Base-by-base conservation (phyloP, 1,140 invertebrate genomes). In the Drosophila rufa region DNA sequence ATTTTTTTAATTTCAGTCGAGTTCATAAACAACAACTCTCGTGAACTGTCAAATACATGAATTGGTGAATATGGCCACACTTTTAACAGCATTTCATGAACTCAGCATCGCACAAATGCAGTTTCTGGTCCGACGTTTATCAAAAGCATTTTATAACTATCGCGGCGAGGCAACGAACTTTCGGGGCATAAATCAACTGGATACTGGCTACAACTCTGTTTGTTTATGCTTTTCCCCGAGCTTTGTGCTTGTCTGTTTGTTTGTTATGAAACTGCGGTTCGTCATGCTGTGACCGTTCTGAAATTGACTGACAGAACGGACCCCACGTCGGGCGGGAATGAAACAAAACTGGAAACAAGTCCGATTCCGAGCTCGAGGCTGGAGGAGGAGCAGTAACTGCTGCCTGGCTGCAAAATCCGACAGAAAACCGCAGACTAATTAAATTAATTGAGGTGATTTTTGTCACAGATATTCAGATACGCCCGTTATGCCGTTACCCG, bases 361-460 rank as follows among this genome's bases (percentile, higher is more conserved):
- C 3, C 51, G 12, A 38, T 12, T 55, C 51, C 8, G 6, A 25
- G 47, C 47, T 27, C 8, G 14, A n/a, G 47, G 19, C 12, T 6
- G 56, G 51, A 71, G 57, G 36, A 38, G 61, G 33, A 68, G 38
- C 22, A 43, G 64, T 25, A 43, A 59, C n/a, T 40, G 73, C 27
- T 4, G 51, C 57, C 57, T 58, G 75, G 51, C 69, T 33, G 62
- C 45, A 38, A 66, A 83, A 80, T 79, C 64, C 48, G 60, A 57
- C 65, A 64, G 80, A 84, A 81, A 84, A 84, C 85, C 85, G 85
- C 85, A 89, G 85, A 90, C 85, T 90, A 89, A 89, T 89, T 90
- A 89, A 89, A 89, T 89, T 90, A 90, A 89, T 89, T 89, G 81
- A 89, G 85, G 80, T 90, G 85, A 89, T 89, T 90, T 87, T 81